Percentiles rank a stretch among this genome's conserved stretches.
Evolutionary conservation across 1,140 invertebrate genomes (phyloP).

Genomic region (Pseudoatta argentina): DNA sequence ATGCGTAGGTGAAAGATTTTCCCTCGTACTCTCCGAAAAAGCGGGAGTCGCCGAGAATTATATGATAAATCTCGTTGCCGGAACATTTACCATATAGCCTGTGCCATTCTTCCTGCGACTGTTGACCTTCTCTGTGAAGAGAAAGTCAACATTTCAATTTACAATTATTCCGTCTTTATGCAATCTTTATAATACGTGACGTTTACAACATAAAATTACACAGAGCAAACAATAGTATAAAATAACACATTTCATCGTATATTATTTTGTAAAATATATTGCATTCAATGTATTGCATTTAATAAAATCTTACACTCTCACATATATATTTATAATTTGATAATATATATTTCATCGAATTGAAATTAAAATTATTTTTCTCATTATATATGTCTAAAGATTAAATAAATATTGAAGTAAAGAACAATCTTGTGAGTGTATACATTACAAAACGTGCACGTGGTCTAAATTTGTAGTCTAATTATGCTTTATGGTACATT

Average conservation of each 20-base stretch:
- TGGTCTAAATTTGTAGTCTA: neutral
- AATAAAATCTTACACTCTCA: neutral
- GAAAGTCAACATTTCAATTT: neutral
- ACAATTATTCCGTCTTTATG: neutral
- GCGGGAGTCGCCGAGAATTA: slow-evolving; percentile 96
- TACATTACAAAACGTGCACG: neutral
- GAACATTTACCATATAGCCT: slow-evolving; percentile 98
- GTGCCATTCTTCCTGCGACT: slow-evolving; percentile 99
- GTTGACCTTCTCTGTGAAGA: slow-evolving; percentile 95
- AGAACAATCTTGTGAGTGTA: neutral
- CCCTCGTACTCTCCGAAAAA: slow-evolving; percentile 99
- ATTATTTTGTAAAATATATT: neutral
- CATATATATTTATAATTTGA: neutral
- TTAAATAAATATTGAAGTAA: neutral
- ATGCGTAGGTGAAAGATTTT: slow-evolving; percentile 99
- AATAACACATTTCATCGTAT: neutral
- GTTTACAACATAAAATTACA: neutral
- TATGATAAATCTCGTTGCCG: slow-evolving; percentile 99
- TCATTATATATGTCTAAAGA: neutral
- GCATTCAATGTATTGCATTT: neutral
- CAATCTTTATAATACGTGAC: neutral
- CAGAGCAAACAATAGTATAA: neutral
- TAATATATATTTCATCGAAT: neutral
- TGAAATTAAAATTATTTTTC: neutral
- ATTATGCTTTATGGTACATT: neutral